Evolutionary conservation across 2,113 vertebrate species (phyloP), one percentile per base, ranked within the genome.

Genomic region (Syngnathus typhle): DNA sequence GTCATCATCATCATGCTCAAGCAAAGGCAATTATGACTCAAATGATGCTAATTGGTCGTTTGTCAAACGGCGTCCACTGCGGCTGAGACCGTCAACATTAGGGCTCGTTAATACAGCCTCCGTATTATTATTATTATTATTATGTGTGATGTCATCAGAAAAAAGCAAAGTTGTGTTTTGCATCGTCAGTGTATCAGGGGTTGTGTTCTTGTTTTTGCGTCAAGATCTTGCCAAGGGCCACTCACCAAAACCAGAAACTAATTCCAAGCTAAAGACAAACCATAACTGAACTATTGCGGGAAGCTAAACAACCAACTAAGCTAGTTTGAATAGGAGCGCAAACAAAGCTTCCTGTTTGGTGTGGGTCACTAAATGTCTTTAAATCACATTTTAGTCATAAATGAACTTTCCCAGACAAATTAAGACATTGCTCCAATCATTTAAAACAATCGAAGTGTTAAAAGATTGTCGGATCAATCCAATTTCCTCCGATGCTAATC

Each of bases 31-130:
- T 70, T 64, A 67, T 9, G 23, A 6, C 52, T 62, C 60, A 58
- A 58, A 51, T 66, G 49, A 66, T 46, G 43, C 16, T 68, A 77
- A 79, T 46, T 12, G 21, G 36, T 63, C 2, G 0, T 71, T 72
- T 73, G 52, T 39, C 65, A 64, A 75, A 52, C 66, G 43, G 27
- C 21, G 44, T 23, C 61, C 7, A 21, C 6, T 55, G 32, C 56
- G 56, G 39, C 55, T 56, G 52, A 56, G n/a, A 59, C 23, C 27
- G 49, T n/a, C 8, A 21, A 52, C 19, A n/a, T 51, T 51, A n/a
- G 49, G 2, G 49, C 49, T 51, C 1, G 49, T 8, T 51, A n/a
- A 51, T 51, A n/a, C 49, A 4, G 49, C 49, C 49, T 51, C 46
- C 1, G 27, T 27, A 1, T 18, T 21, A 8, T 51, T n/a, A n/a